A percentile compares a stretch with the other conserved stretches of the same genome.
phyloP scores from a whole-genome alignment of 2,113 vertebrate species.

The rabbit (Oryctolagus cuniculus) region DNA sequence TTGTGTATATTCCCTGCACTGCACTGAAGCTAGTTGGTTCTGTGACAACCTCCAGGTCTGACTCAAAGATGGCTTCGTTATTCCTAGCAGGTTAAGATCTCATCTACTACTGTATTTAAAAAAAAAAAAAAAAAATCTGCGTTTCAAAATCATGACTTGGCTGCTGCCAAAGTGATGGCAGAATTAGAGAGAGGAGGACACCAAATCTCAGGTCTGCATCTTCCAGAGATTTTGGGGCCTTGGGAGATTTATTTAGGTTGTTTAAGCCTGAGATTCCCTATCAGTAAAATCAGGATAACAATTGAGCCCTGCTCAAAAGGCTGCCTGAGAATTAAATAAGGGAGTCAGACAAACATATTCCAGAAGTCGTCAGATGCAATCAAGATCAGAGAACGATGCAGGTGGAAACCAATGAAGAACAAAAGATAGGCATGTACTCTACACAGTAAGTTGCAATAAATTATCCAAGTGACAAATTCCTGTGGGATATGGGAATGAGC shows the following conservation, averaged over 20 bases:
- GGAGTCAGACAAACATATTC: background rate
- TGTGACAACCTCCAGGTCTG: constrained; percentile 40
- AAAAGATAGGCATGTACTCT: background rate
- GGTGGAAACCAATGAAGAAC: background rate
- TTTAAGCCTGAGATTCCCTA: background rate
- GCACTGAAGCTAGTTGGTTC: constrained; percentile 33
- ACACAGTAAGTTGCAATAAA: constrained; percentile 10
- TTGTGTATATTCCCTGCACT: background rate
- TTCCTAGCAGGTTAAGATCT: constrained; percentile 40
- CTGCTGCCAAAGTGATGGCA: background rate
- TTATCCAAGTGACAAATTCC: constrained; percentile 14
- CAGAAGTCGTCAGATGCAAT: background rate
- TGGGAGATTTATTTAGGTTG: background rate
- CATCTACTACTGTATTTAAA: background rate
- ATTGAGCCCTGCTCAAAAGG: background rate
- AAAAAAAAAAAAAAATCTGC: background rate
- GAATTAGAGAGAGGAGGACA: background rate
- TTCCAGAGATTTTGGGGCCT: background rate
- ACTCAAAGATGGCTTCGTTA: constrained; percentile 2
- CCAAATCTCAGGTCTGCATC: background rate
- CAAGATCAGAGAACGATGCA: background rate
- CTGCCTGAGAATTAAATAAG: background rate
- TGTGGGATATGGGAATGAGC: background rate
- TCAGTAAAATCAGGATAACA: background rate
- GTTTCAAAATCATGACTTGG: constrained; percentile 22